Percentiles rank a stretch among this genome's conserved stretches.
phyloP scores from a whole-genome alignment of 2,797 vertebrate species.

The Pangasius krempfi region DNA sequence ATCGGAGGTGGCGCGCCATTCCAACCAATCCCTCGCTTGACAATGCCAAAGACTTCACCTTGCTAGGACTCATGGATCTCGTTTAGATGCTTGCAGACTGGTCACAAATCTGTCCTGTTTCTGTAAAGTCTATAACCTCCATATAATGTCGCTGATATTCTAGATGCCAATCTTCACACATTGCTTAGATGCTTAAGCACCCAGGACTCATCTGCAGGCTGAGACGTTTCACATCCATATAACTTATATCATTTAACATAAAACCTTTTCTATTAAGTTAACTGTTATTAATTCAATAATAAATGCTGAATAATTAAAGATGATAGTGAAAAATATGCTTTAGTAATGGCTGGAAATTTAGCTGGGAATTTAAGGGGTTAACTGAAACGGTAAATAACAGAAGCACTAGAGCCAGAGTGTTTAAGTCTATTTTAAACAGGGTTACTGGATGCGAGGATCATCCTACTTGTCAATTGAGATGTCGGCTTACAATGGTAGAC shows the following conservation, averaged over 20 bases:
- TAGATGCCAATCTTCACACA: constrained; percentile 26
- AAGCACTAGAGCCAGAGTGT: background rate
- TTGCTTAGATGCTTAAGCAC: constrained; percentile 13
- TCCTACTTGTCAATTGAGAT: constrained; percentile 48
- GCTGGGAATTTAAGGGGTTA: background rate
- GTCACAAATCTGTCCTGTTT: constrained; percentile 49
- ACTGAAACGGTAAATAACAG: constrained; percentile 4
- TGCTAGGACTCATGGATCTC: constrained; percentile 50
- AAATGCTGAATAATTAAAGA: background rate
- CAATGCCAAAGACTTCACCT: constrained; percentile 56
- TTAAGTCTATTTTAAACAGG: constrained; percentile 27
- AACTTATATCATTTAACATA: background rate
- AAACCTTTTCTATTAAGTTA: background rate
- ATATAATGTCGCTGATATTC: constrained; percentile 20
- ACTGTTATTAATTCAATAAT: too few relatives aligned
- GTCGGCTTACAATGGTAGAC: constrained; percentile 39
- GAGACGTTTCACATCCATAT: background rate
- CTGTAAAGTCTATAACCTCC: constrained; percentile 16
- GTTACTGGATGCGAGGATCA: constrained; percentile 34
- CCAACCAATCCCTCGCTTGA: constrained; percentile 46
- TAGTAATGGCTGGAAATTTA: background rate
- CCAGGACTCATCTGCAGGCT: background rate
- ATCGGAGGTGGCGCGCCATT: constrained; percentile 48
- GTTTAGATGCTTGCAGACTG: constrained; percentile 37
- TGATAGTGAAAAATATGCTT: background rate